Evolutionary conservation across 1,140 invertebrate genomes (phyloP).

Genomic region (Heliconius hermathena): DNA sequence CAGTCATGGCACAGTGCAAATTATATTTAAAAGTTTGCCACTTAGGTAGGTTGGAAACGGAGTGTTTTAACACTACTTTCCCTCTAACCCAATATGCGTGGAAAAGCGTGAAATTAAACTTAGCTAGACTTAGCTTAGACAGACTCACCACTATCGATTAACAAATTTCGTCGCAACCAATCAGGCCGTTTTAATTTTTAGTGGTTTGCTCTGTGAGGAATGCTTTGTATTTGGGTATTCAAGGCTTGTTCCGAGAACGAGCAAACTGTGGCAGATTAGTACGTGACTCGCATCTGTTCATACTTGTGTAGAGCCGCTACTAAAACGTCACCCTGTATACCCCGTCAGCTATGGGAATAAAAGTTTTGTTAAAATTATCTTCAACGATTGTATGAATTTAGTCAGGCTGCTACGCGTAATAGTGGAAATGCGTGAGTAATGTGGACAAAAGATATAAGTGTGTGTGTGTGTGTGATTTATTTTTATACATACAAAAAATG

Average conservation of each 20-base stretch:
- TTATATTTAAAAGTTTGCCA: too few relatives aligned
- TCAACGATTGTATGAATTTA: not conserved
- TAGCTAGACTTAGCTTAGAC: not conserved
- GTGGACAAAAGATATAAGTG: too few relatives aligned
- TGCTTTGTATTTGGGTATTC: constrained; percentile 46
- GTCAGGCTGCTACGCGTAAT: not conserved
- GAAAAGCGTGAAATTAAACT: too few relatives aligned
- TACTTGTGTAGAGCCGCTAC: not conserved
- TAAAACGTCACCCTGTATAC: not conserved
- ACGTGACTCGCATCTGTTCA: constrained; percentile 42
- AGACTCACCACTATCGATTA: not conserved
- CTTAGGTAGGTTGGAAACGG: not conserved
- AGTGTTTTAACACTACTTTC: not conserved
- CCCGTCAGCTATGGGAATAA: not conserved
- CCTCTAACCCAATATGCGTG: too few relatives aligned
- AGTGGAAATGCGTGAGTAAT: not conserved
- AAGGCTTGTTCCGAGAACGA: constrained; percentile 42
- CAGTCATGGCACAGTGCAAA: too few relatives aligned
- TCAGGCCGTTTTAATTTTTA: constrained; percentile 30
- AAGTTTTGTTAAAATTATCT: not conserved
- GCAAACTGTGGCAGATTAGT: constrained; percentile 48
- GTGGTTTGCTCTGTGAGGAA: constrained; percentile 35
- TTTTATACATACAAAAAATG: too few relatives aligned
- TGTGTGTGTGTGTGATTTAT: too few relatives aligned
- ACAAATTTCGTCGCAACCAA: constrained; percentile 5